Base-by-base conservation (phyloP, 2,888 invertebrate genomes). In the Lepidocyrtinus sp. region DNA sequence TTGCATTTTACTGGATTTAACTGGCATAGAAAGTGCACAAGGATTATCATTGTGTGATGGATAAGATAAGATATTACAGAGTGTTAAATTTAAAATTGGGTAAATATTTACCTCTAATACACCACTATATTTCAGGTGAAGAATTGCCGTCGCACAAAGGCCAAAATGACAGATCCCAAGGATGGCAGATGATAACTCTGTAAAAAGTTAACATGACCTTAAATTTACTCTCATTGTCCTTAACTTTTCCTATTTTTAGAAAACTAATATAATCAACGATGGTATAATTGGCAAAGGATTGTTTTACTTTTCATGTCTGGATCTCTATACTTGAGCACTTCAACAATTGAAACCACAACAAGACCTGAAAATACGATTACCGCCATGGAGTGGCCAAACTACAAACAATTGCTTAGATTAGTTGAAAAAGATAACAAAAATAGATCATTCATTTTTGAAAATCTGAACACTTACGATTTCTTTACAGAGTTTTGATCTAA, bases 31-130 rank as follows among this genome's bases (percentile, higher is more conserved):
- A n/a, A n/a, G n/a, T n/a, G n/a, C n/a, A n/a, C n/a, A n/a, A n/a
- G n/a, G n/a, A n/a, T n/a, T n/a, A n/a, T n/a, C n/a, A n/a, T n/a
- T n/a, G n/a, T n/a, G n/a, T n/a, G n/a, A n/a, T n/a, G n/a, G n/a
- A n/a, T n/a, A n/a, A n/a, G n/a, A n/a, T n/a, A n/a, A n/a, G n/a
- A n/a, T n/a, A n/a, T n/a, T n/a, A n/a, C n/a, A n/a, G n/a, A n/a
- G n/a, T n/a, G n/a, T n/a, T n/a, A n/a, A n/a, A n/a, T n/a, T n/a
- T n/a, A n/a, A n/a, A n/a, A n/a, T n/a, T n/a, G n/a, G n/a, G n/a
- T n/a, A n/a, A n/a, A n/a, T n/a, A n/a, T n/a, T 64, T 64, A 75
- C 81, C 72, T 71, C 75, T 65, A 75, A 72, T 17, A 81, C 75
- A 7, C 75, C 75, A 5, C 55, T 61, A 24, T 76, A 72, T 45